Evolutionary conservation across 1,140 invertebrate genomes (phyloP).

Genomic region (Eupristina koningsbergeri): DNA sequence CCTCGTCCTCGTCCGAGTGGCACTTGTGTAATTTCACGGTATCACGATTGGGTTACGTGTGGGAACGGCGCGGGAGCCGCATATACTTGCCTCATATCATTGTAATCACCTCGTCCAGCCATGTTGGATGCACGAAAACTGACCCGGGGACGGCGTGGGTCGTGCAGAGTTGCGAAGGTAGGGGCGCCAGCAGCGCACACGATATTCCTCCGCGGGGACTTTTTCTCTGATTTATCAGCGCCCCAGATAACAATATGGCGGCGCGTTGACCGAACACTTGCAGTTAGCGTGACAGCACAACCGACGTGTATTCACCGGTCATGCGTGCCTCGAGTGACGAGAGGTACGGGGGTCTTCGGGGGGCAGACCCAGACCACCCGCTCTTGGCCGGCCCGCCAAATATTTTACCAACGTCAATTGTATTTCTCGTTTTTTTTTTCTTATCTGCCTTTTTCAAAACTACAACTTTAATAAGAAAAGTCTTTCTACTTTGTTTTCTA

Average conservation of each 20-base stretch:
- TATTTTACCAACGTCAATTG: no score
- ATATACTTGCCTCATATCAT: constrained; percentile 71
- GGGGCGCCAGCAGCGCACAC: constrained; percentile 33
- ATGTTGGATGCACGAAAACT: constrained; percentile 72
- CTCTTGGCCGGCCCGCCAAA: no score
- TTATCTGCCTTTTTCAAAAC: no score
- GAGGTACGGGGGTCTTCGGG: no score
- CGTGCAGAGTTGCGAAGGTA: constrained; percentile 15
- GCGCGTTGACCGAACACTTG: background rate
- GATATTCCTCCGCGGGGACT: constrained; percentile 23
- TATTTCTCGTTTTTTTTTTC: no score
- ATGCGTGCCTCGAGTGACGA: no score
- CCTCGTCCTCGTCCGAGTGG: background rate
- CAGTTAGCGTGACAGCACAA: background rate
- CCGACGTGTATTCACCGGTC: no score
- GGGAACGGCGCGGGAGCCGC: background rate
- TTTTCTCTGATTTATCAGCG: constrained; percentile 2
- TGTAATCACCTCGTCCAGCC: constrained; percentile 73
- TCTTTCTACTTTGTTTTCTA: no score
- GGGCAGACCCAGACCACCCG: no score
- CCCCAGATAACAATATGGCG: background rate
- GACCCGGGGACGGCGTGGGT: constrained; percentile 36
- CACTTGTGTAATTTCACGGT: background rate
- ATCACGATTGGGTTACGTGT: background rate
- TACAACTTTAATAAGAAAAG: no score